These are phyloP conservation scores for Eretmochelys imbricata DNA, from an alignment of 2,113 vertebrate species.

Conservation along the genomic window DNA sequence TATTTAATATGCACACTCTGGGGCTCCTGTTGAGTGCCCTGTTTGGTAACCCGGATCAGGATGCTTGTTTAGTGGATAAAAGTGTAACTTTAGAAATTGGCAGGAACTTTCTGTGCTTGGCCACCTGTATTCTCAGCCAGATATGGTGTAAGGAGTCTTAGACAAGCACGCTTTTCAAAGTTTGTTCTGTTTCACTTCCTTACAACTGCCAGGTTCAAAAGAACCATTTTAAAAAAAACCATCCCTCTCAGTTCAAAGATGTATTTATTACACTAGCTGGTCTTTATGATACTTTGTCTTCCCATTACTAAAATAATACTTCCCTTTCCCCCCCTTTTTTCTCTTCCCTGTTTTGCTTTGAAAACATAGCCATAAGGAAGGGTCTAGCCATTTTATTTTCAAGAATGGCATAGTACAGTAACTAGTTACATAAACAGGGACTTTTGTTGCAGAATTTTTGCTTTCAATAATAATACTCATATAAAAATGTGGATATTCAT, in stretches of 20 bases:
- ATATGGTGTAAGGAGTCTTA: conserved; percentile 71
- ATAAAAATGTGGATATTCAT: conserved; percentile 61
- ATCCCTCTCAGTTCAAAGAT: conserved; percentile 62
- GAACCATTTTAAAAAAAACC: conserved; percentile 53
- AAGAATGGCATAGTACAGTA: neutral
- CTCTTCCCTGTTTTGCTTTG: conserved; percentile 32
- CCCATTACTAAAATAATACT: conserved; percentile 74
- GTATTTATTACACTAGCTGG: conserved; percentile 54
- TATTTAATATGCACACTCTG: conserved; percentile 79
- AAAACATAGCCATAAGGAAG: conserved; percentile 52
- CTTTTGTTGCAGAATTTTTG: conserved; percentile 32
- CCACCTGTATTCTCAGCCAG: conserved; percentile 84
- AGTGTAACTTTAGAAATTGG: conserved; percentile 88
- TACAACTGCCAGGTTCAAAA: conserved; percentile 75
- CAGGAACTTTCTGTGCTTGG: conserved; percentile 82
- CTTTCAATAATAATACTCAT: conserved; percentile 66
- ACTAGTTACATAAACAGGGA: conserved; percentile 47
- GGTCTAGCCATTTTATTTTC: conserved; percentile 39
- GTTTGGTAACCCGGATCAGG: conserved; percentile 81
- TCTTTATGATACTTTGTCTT: conserved; percentile 69
- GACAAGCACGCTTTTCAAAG: conserved; percentile 78
- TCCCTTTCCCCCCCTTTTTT: conserved; percentile 33
- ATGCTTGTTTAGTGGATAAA: conserved; percentile 88
- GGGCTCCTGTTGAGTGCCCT: conserved; percentile 83
- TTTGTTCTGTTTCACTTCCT: conserved; percentile 78